Evolutionary conservation across 2,113 vertebrate genomes (phyloP).

Genomic region (Physeter macrocephalus): DNA sequence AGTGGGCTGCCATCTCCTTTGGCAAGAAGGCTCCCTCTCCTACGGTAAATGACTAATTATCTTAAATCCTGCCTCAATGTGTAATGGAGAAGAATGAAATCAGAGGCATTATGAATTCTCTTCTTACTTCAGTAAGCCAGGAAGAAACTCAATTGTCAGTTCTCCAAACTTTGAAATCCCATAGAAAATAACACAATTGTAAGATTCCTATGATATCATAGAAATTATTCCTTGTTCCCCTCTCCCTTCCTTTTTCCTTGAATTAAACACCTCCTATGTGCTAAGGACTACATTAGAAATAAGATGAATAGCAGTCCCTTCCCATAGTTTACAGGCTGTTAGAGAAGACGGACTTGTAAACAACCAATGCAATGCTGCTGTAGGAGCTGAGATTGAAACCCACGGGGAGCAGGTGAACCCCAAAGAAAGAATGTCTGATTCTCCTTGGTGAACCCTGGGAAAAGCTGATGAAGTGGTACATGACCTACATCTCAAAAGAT

Average conservation of each 20-base stretch:
- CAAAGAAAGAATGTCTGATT: neutral
- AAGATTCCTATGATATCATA: neutral
- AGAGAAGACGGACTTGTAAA: neutral
- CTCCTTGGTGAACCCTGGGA: neutral
- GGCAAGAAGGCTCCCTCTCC: neutral
- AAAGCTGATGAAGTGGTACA: neutral
- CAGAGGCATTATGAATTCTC: neutral
- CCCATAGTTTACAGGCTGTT: neutral
- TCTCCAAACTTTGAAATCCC: neutral
- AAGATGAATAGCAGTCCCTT: neutral
- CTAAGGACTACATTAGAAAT: neutral
- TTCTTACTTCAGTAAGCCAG: neutral
- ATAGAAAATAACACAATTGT: neutral
- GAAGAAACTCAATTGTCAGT: neutral
- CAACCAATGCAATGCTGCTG: neutral
- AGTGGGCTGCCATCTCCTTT: neutral
- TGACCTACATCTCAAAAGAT: neutral
- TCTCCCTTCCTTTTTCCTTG: neutral
- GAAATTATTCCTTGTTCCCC: neutral
- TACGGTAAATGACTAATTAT: constrained; percentile 40
- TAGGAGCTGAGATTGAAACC: neutral
- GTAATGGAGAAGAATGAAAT: constrained; percentile 1
- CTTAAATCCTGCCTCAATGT: constrained; percentile 26
- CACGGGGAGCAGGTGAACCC: neutral
- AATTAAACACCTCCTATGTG: neutral